Base-by-base conservation (phyloP, 64 coral and sea anemone species). In the Catalaphyllia jardinei region DNA sequence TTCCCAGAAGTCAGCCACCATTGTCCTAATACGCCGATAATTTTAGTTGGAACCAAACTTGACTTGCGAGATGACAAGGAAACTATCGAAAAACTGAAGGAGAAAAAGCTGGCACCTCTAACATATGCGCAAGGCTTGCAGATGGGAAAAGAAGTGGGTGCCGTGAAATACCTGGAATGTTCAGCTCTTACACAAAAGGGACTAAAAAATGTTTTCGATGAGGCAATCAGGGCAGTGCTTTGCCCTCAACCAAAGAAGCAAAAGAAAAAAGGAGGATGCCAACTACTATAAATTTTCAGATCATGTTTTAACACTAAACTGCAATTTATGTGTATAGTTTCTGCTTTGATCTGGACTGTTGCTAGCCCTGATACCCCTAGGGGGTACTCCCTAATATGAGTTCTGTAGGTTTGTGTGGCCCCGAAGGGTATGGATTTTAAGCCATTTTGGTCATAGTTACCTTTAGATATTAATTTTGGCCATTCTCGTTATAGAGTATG, bases 1-100 rank as follows among this genome's bases (percentile, higher is more conserved):
- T 98, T 95, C 31, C 96, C 96, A 51, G 96, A 98, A 76, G 96
- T 98, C 11, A 98, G 96, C 61, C 93, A 95, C n/a, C 96, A 98
- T 28, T 94, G 93, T 73, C 96, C 96, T n/a, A 92, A 86, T 46
- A 98, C 96, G 17, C 96, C 93, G 27, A 98, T 98, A 46, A 91
- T 98, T 29, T 91, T 98, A 76, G 96, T 98, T 77, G 96, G 96
- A 11, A 98, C 96, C 20, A 95, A 98, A 72, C 90, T 95, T 78
- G 96, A 98, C 90, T 85, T 98, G 81, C 87, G 96, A 64, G 93
- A 95, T 55, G 96, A 98, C 52, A 95, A 98, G 79, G 93, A 98
- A 75, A 95, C 93, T 19, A 75, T 95, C 28, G 96, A 98, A 27
- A 95, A 93, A 85, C 77, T 98, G 60, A 95, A 89, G 79, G 90